Evolutionary conservation across 92 coral and sea anemone genomes (phyloP).

Genomic region (Bergia puertoricense): DNA sequence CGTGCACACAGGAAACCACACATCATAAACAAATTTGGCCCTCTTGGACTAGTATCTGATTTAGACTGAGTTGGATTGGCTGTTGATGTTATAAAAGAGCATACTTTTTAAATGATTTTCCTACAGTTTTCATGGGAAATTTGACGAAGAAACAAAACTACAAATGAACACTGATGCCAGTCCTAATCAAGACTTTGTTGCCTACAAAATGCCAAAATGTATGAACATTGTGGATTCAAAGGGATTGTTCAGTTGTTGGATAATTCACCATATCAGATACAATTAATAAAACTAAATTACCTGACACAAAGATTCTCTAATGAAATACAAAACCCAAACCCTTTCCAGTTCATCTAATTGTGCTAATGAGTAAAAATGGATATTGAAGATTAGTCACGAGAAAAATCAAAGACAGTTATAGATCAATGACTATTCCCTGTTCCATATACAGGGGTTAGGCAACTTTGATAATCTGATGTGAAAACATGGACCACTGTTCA

Average conservation of each 20-base stretch:
- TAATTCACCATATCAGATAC: neutral
- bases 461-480: too few relatives aligned
- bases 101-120: slow-evolving; percentile 21
- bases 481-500: neutral
- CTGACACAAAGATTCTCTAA: neutral
- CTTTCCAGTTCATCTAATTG: neutral
- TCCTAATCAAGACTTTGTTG: neutral
- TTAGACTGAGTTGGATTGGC: slow-evolving; percentile 42
- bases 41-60: slow-evolving; percentile 45
- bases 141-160: neutral
- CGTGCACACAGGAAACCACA: slow-evolving; percentile 30
- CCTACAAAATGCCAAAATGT: neutral
- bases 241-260: neutral
- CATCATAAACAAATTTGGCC: slow-evolving; percentile 49
- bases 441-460: too few relatives aligned
- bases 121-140: neutral
- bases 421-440: neutral
- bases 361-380: neutral
- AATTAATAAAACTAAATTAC: too few relatives aligned
- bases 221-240: neutral
- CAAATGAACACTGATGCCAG: neutral
- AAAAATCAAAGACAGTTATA: neutral
- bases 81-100: slow-evolving; percentile 41
- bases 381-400: neutral
- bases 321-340: neutral